Conservation (phyloP, 2,797 vertebrate genomes). For the Hydrophis major region DNA sequence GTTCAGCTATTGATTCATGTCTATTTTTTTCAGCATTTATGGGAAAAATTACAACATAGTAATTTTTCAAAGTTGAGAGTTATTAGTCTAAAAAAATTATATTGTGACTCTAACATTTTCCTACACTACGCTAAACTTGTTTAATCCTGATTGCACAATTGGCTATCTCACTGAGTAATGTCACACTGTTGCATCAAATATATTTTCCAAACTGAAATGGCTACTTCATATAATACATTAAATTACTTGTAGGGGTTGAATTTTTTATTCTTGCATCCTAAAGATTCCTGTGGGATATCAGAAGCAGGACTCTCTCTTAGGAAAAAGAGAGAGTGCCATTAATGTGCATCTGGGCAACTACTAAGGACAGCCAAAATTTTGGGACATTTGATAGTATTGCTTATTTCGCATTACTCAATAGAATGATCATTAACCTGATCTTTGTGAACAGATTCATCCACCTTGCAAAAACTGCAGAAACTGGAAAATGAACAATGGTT, state of each 20-base stretch:
- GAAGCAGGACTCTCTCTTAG: neutral
- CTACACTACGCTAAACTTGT: neutral
- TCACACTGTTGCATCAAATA: neutral
- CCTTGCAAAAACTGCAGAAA: neutral
- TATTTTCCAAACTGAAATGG: neutral
- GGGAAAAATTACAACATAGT: neutral
- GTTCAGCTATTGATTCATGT: neutral
- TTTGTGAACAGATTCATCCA: neutral
- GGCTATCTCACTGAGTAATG: neutral
- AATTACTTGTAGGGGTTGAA: neutral
- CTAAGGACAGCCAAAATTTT: neutral
- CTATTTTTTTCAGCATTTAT: neutral
- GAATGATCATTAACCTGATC: constrained; percentile 15
- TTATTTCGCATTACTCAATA: constrained; percentile 3
- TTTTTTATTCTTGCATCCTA: neutral
- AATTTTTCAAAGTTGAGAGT: neutral
- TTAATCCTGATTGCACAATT: neutral
- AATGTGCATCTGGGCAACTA: neutral
- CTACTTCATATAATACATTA: neutral
- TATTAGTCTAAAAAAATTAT: neutral
- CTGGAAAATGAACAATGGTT: neutral
- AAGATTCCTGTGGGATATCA: neutral
- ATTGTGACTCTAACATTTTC: neutral
- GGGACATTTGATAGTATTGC: neutral
- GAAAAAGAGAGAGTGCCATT: neutral